Conservation (phyloP, 2,797 vertebrate genomes). For the Cuculus canorus region DNA sequence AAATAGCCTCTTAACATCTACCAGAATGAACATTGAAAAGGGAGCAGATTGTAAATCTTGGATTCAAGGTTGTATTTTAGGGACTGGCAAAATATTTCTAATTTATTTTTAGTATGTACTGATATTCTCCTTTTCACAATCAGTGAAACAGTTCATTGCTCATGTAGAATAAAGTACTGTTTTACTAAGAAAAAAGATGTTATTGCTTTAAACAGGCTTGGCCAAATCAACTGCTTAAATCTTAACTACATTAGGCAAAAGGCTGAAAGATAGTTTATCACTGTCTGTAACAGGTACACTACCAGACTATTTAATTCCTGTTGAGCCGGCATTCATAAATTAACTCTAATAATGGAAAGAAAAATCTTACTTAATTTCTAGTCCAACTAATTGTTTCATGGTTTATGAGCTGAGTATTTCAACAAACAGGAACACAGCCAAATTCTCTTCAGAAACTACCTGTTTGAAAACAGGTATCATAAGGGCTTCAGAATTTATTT, state of each 20-base stretch:
- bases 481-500: background rate
- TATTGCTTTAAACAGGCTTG: background rate
- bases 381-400: conserved; percentile 51
- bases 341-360: conserved; percentile 44
- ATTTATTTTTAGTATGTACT: background rate
- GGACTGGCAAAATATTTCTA: background rate
- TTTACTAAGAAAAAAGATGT: background rate
- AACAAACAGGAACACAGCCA: conserved; percentile 31
- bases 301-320: background rate
- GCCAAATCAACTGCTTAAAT: conserved; percentile 32
- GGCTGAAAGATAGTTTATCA: background rate
- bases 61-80: background rate
- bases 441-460: conserved; percentile 43
- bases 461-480: background rate
- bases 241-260: conserved; percentile 12
- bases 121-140: background rate
- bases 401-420: conserved; percentile 52
- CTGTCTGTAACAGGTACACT: background rate
- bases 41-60: background rate
- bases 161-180: background rate
- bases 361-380: conserved; percentile 48
- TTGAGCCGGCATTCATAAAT: conserved; percentile 27
- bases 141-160: background rate
- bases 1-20: background rate
- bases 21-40: background rate